Base-by-base conservation (phyloP, 2,797 vertebrate species). In the Cynodonichthys magdalenae region DNA sequence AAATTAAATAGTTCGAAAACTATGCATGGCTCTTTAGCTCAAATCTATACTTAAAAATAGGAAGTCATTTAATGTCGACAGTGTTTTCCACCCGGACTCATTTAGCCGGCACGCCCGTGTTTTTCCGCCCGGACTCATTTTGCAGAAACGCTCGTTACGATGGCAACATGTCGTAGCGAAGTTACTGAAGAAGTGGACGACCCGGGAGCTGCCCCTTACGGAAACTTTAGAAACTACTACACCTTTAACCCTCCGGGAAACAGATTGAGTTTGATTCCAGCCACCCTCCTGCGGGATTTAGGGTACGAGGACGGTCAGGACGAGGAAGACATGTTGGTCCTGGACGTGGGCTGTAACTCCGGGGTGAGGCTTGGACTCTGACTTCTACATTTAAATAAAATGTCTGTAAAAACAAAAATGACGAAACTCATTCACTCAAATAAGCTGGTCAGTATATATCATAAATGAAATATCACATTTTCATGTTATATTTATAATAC, bases 291-390 rank as follows among this genome's bases (percentile, higher is more conserved):
- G 3, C 59, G 63, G 34, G 89, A 92, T 66, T 20, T 93, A 5
- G 80, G 80, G 0, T 51, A 42, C 75, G 29, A 77, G 27, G 62
- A 74, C 66, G 66, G 52, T 19, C 53, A 53, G 0, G 46, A 62
- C 0, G 60, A 63, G 34, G 60, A 63, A 29, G 54, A 63, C 1
- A 89, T 94, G 0, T 81, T 96, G 73, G 83, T 95, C 45, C 90
- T 98, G 66, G 96, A 98, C 39, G 95, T 96, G 54, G 96, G 96
- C 0, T 98, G 96, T 75, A 98, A 98, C 67, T 95, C 95, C 0
- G 96, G 96, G 93, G 96, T 66, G 34, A 31, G 36, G 31, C 15
- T 29, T n/a, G 2, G 18, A 3, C 15, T 36, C 2, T 11, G 10
- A 2, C 10, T 11, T 24, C 24, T 24, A 24, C 24, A 24, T 24